Conservation (phyloP, 2,888 invertebrate genomes). For the Leptinotarsa haldemani region DNA sequence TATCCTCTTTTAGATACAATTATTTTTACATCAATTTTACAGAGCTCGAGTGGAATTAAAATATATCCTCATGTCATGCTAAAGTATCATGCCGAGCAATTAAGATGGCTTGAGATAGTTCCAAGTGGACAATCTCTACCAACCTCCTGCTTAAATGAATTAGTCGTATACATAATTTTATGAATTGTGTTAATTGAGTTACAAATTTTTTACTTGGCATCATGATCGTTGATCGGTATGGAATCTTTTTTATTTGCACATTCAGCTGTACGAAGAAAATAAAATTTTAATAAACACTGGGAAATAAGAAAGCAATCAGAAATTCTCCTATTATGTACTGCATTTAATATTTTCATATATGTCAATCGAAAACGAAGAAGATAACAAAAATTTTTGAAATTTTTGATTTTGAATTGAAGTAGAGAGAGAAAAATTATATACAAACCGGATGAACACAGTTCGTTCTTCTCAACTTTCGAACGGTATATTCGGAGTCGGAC, state of each 20-base stretch:
- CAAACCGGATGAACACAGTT: no score
- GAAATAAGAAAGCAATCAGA: no score
- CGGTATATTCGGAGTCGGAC: no score
- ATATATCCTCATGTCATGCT: slow-evolving; percentile 58
- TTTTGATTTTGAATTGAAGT: no score
- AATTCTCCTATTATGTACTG: no score
- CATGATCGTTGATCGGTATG: not conserved
- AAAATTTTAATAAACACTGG: not conserved
- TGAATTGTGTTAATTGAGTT: slow-evolving; percentile 51
- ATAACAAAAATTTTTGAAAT: no score
- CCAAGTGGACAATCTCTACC: slow-evolving; percentile 60
- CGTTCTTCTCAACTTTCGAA: no score
- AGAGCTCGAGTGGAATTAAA: slow-evolving; percentile 56
- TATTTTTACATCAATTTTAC: slow-evolving; percentile 65
- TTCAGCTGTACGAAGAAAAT: not conserved
- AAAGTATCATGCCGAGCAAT: slow-evolving; percentile 59
- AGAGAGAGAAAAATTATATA: no score
- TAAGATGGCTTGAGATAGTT: slow-evolving; percentile 65
- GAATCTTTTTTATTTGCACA: not conserved
- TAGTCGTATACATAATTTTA: slow-evolving; percentile 52
- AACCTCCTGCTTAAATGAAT: slow-evolving; percentile 54
- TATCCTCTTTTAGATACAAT: slow-evolving; percentile 62
- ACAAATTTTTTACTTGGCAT: slow-evolving; percentile 41
- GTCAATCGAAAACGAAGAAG: no score
- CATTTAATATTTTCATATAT: no score